A percentile compares a stretch with the other conserved stretches of the same genome.
Evolutionary conservation across 1,140 invertebrate species (phyloP).

Genomic region (Arctopsyche grandis): DNA sequence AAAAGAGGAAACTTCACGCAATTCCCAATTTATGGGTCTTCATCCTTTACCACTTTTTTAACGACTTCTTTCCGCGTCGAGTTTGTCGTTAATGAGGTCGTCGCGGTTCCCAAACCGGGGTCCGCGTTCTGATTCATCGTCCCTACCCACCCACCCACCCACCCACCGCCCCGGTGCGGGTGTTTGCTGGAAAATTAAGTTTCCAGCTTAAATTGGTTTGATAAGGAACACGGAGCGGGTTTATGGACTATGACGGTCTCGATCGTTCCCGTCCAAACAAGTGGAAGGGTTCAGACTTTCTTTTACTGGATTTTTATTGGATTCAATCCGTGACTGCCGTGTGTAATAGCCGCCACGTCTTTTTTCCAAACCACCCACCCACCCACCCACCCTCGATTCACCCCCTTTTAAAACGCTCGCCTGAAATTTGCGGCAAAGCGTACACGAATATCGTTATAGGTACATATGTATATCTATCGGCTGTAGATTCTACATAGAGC

Average conservation of each 20-base stretch:
- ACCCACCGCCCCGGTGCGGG: not conserved
- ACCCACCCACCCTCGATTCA: not conserved
- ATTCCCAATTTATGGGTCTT: not conserved
- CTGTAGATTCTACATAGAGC: too few relatives aligned
- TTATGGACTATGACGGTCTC: slow-evolving; percentile 55
- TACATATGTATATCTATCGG: too few relatives aligned
- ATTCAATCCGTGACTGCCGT: slow-evolving; percentile 55
- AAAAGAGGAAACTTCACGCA: not conserved
- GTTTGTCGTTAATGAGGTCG: not conserved
- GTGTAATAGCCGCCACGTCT: slow-evolving; percentile 52
- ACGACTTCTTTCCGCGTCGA: not conserved
- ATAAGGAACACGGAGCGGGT: slow-evolving; percentile 54
- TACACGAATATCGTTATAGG: too few relatives aligned
- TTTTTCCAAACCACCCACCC: slow-evolving; percentile 33
- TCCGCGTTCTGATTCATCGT: slow-evolving; percentile 34
- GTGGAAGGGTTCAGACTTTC: slow-evolving; percentile 54
- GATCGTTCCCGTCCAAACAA: slow-evolving; percentile 47
- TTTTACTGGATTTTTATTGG: slow-evolving; percentile 55
- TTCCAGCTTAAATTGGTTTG: slow-evolving; percentile 53
- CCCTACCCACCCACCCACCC: not conserved
- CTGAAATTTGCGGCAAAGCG: too few relatives aligned
- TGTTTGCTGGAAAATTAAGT: slow-evolving; percentile 52
- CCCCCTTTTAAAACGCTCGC: not conserved
- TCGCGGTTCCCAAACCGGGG: not conserved
- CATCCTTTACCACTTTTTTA: not conserved